phyloP scores from a whole-genome alignment of 2,888 invertebrate species.

The Eubasilissa splendida region DNA sequence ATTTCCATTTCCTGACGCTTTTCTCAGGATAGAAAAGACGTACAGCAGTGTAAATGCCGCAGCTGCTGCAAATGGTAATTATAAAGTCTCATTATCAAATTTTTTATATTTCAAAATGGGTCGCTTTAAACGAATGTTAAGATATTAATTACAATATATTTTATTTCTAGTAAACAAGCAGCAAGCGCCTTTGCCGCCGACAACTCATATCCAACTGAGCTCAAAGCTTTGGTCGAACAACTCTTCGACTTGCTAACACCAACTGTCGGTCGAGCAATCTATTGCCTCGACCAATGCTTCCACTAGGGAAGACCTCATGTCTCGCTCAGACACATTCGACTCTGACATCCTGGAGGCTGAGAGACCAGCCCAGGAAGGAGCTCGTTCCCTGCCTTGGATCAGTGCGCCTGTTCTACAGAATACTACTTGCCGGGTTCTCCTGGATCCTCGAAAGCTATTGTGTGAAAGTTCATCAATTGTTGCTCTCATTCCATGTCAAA shows the following conservation, averaged over 20 bases:
- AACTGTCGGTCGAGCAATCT: constrained; percentile 65
- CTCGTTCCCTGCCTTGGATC: constrained; percentile 53
- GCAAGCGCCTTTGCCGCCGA: constrained; percentile 76
- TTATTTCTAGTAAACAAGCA: constrained; percentile 68
- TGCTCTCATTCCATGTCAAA: constrained; percentile 56
- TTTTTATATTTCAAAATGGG: too few relatives aligned
- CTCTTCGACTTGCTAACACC: constrained; percentile 72
- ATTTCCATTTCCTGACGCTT: constrained; percentile 82
- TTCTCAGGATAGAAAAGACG: constrained; percentile 77
- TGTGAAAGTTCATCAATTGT: constrained; percentile 58
- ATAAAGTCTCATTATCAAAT: too few relatives aligned
- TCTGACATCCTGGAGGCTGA: constrained; percentile 44
- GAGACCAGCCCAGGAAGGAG: neutral
- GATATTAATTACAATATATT: neutral
- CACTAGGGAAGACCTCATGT: constrained; percentile 51
- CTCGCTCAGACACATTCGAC: constrained; percentile 56
- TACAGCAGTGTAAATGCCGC: constrained; percentile 77
- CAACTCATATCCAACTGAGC: constrained; percentile 71
- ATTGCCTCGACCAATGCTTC: constrained; percentile 36
- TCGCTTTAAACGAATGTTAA: too few relatives aligned
- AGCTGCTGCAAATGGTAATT: constrained; percentile 54
- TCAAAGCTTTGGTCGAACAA: constrained; percentile 72
- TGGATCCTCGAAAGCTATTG: constrained; percentile 56
- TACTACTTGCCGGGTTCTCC: constrained; percentile 56
- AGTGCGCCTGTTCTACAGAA: constrained; percentile 56